Evolutionary conservation across 1,140 invertebrate species (phyloP).

Genomic region (Mizuhopecten yessoensis): DNA sequence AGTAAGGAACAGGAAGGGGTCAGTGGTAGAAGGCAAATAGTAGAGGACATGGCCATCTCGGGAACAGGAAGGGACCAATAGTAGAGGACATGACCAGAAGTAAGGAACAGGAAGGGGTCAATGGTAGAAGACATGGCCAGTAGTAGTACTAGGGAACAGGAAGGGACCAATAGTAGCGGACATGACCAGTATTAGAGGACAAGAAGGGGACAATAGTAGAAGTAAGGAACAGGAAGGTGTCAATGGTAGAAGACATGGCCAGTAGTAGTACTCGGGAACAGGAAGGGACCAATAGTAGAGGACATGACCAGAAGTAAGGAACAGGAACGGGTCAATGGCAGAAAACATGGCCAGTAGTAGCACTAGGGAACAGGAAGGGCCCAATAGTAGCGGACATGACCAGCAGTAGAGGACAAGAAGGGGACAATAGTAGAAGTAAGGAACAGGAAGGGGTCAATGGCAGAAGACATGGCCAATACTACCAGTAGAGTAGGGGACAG

Average conservation of each 20-base stretch:
- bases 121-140: background rate
- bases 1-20: background rate
- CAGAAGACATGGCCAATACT: background rate
- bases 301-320: background rate
- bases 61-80: background rate
- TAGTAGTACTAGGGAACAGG: background rate
- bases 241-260: background rate
- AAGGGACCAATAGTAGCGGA: background rate
- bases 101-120: background rate
- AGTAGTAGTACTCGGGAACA: too few species aligned
- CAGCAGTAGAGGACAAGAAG: background rate
- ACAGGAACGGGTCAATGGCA: background rate
- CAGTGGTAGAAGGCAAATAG: background rate
- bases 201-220: background rate
- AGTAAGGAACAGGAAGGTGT: too few species aligned
- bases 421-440: background rate
- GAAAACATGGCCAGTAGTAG: background rate
- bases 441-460: background rate
- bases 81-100: background rate
- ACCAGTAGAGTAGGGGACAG: background rate
- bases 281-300: background rate
- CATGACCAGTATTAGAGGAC: background rate
- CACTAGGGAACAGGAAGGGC: background rate
- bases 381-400: background rate
- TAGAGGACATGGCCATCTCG: background rate